Base-by-base conservation (phyloP, 2,888 invertebrate genomes). In the Apoda limacodes region DNA sequence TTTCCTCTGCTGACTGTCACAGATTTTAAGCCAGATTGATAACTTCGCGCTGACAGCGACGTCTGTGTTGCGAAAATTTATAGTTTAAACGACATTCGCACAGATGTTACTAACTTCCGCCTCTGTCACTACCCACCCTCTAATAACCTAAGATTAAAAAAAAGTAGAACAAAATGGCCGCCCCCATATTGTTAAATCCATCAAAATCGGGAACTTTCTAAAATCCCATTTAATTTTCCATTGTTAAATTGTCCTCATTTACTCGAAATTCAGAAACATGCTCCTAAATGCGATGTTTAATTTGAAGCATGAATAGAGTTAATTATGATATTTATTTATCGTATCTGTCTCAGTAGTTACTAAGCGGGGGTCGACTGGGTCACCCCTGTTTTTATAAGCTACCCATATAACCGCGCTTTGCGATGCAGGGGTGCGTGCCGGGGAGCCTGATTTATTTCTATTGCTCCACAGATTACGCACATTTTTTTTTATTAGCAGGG, bases 241-340 rank as follows among this genome's bases (percentile, higher is more conserved):
- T 36, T 31, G 39, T 44, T 48, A 48, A 45, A 60, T 64, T 66
- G 60, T 57, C 35, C 34, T 33, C 40, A 43, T 52, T 51, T 52
- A 49, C 52, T 38, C 44, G 46, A 54, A 56, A 57, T 57, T 52
- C 45, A 52, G 54, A 50, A 52, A 46, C 47, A 45, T 39, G 53
- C 35, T 41, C 42, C 48, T 50, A 56, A 63, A 61, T 58, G 53
- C 59, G 45, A 46, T 55, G 56, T 59, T 61, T 68, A 66, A 71
- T 72, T 74, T 65, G 66, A 59, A 65, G 54, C 61, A 69, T 76
- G 74, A 75, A 75, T 75, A 55, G 58, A 59, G 60, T 61, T 75
- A 75, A 76, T 75, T 74, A 72, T 55, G 52, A 56, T 61, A 60
- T 72, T 70, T 70, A 74, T 72, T 70, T 74, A 71, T 72, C 72